phyloP scores from a whole-genome alignment of 2,888 invertebrate genomes.

The Noctuana brunneofusca region DNA sequence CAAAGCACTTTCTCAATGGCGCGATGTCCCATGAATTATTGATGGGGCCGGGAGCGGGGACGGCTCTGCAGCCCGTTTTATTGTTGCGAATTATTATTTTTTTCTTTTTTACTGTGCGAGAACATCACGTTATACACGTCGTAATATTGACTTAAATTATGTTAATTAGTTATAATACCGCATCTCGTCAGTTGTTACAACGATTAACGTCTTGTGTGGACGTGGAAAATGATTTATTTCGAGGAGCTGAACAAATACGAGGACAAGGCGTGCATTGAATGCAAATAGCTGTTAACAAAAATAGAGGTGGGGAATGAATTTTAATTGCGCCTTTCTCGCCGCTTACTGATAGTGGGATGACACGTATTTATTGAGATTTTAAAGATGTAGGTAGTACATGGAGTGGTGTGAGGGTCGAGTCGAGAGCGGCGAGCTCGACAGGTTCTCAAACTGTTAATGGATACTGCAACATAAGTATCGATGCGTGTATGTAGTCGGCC shows the following conservation, averaged over 20 bases:
- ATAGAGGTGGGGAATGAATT: conserved; percentile 42
- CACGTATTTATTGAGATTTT: conserved; percentile 63
- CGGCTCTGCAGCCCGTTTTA: conserved; percentile 60
- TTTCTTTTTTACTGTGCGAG: conserved; percentile 37
- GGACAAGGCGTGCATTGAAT: conserved; percentile 43
- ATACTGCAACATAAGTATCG: conserved; percentile 67
- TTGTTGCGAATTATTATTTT: conserved; percentile 68
- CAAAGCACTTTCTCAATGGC: conserved; percentile 81
- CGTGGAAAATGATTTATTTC: conserved; percentile 27
- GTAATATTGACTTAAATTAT: conserved; percentile 27
- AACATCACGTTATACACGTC: conserved; percentile 18
- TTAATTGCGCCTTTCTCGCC: conserved; percentile 47
- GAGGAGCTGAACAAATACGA: conserved; percentile 19
- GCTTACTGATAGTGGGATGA: conserved; percentile 44
- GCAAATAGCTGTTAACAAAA: conserved; percentile 54
- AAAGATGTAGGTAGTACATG: conserved; percentile 43
- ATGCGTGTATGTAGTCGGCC: conserved; percentile 45
- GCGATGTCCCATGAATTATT: conserved; percentile 78
- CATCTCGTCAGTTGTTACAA: conserved; percentile 9
- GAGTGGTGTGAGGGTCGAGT: conserved; percentile 41
- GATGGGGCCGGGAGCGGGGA: conserved; percentile 58
- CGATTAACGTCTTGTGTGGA: conserved; percentile 20
- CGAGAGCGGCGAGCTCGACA: conserved; percentile 50
- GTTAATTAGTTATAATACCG: conserved; percentile 28
- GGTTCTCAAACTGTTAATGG: conserved; percentile 75